Evolutionary conservation across 2,888 invertebrate species (phyloP), one percentile per base, ranked within the genome.

Genomic region (Heliothis peltigera): DNA sequence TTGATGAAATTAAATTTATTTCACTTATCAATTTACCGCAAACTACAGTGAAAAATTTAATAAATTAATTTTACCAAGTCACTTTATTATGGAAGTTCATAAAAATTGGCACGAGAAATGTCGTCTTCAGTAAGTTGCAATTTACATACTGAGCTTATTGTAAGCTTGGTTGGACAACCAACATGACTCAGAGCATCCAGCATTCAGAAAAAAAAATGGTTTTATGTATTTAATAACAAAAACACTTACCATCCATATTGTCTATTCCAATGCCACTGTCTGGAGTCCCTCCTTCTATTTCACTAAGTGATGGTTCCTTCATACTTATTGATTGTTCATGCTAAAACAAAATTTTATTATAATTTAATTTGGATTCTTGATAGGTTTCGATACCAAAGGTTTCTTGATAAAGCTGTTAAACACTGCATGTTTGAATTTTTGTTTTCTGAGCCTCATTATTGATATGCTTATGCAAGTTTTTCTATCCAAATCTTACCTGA

Each of bases 301-400:
- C 95, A 82, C 92, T 93, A 43, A 92, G 73, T 1, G 94, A 89
- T 63, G 95, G 95, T 72, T 95, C 95, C 78, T 95, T 95, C 70
- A 86, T 86, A 73, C 86, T 90, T 43, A 91, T 84, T 60, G 90
- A 86, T 62, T 89, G 88, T 82, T 94, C 94, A 83, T 90, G 89
- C 94, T 94, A 82, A 89, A 85, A 53, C 59, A 80, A 76, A 59
- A 21, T 17, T 56, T n/a, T 5, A 1, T 19, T 4, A 0, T 21
- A n/a, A 56, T 32, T 32, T 25, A 25, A 25, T 25, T n/a, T 10
- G 28, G 8, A 28, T 28, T 28, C 28, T 28, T 28, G 8, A 6
- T 7, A 8, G n/a, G 43, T 18, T 18, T 25, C 25, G 25, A 4
- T 25, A 4, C 25, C 6, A 25, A 25, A 25, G 6, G 25, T 10